Base-by-base conservation (phyloP, 2,113 vertebrate genomes). In the Tetraodon nigroviridis region DNA sequence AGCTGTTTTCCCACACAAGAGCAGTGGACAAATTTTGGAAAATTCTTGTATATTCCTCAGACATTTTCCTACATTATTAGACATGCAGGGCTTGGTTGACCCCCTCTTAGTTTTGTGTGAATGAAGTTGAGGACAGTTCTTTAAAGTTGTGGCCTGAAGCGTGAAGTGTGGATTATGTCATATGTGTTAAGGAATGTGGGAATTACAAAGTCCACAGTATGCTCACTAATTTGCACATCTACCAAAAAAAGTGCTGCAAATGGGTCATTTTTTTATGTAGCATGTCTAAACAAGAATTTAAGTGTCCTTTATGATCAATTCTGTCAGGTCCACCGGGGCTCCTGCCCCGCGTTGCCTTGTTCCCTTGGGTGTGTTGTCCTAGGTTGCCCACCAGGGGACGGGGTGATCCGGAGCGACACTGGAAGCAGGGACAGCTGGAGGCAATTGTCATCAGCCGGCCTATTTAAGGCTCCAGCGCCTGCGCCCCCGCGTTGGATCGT, bases 181-280 rank as follows among this genome's bases (percentile, higher is more conserved):
- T 61, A 55, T 49, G 20, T 15, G 7, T 49, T 64, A 60, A 80
- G 86, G 86, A 86, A 84, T 86, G 84, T 62, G 22, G 54, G 65
- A 48, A 67, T 61, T 56, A 54, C 45, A 62, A 32, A 65, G 42
- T 41, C 16, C 42, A 52, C 42, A 59, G 58, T 53, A 29, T 4
- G n/a, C n/a, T 40, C 41, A 6, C 1, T 60, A 8, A 18, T 42
- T 57, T 21, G n/a, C 41, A 48, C 7, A 1, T 14, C 53, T 44
- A 14, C 3, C 3, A 44, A 44, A 14, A 3, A 13, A 42, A 17
- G 13, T 1, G 42, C 42, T 44, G 12, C 12, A 44, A 44, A 17
- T 44, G 42, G 42, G 13, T 44, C 6, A 13, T n/a, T 46, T 10
- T n/a, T 37, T 10, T 11, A 37, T 37, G 1, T 37, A 37, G 12